These are phyloP conservation scores for Astropecten irregularis DNA, from an alignment of 53 echinoderm and acorn worm genomes.

Conservation along the genomic window DNA sequence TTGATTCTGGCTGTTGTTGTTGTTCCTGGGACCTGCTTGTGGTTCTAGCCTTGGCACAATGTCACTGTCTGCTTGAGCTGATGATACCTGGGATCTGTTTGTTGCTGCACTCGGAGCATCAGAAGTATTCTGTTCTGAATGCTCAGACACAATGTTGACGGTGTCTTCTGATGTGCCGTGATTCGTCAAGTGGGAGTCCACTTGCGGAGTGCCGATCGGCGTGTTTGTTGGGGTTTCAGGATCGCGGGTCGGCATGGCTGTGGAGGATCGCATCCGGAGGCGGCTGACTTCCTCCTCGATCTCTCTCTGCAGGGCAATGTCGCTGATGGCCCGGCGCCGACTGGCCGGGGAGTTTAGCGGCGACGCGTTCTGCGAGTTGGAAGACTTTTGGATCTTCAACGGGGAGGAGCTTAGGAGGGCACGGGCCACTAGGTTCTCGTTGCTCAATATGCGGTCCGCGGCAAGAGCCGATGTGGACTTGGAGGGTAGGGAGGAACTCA, in stretches of 20 bases:
- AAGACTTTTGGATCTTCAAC: background rate
- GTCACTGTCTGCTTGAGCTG: background rate
- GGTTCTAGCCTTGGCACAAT: background rate
- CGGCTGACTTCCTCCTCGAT: conserved; percentile 78
- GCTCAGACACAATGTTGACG: too few relatives aligned
- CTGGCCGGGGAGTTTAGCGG: conserved; percentile 59
- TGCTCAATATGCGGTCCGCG: conserved; percentile 56
- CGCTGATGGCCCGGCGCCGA: conserved; percentile 72
- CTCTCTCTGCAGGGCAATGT: conserved; percentile 76
- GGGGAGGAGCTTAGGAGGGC: conserved; percentile 16
- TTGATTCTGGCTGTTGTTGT: conserved; percentile 75
- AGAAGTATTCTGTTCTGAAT: too few relatives aligned
- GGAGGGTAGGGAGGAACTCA: conserved; percentile 39
- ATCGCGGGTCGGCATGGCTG: conserved; percentile 27
- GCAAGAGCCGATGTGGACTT: conserved; percentile 29
- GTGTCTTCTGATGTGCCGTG: background rate
- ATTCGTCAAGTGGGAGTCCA: background rate
- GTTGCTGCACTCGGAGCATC: background rate
- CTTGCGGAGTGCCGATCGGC: conserved; percentile 36
- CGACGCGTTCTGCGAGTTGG: background rate
- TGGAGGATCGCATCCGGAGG: conserved; percentile 70
- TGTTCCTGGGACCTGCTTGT: conserved; percentile 66
- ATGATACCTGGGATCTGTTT: background rate
- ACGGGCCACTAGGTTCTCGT: conserved; percentile 36
- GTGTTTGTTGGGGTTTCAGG: conserved; percentile 47